These are phyloP conservation scores for Chrysoperla carnea DNA, from an alignment of 1,140 invertebrate species.

Conservation along the genomic window DNA sequence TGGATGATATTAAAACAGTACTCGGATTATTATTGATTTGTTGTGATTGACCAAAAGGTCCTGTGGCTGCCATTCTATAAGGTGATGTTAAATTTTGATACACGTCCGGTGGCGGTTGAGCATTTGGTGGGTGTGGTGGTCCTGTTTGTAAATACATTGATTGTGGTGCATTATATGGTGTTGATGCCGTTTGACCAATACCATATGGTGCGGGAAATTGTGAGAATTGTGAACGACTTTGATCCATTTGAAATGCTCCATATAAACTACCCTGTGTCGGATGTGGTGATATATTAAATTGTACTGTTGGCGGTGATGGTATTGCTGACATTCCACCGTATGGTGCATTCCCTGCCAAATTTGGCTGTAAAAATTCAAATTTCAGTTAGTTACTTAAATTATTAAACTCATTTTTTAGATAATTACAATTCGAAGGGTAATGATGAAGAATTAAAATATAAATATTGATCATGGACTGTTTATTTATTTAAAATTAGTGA, in stretches of 20 bases:
- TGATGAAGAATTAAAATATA: not conserved
- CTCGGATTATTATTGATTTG: constrained; percentile 69
- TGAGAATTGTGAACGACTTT: constrained; percentile 40
- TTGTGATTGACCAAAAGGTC: constrained; percentile 52
- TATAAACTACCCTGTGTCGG: constrained; percentile 60
- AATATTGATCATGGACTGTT: not conserved
- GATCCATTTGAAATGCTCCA: constrained; percentile 47
- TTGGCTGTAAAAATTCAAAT: constrained; percentile 7
- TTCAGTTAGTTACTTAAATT: not conserved
- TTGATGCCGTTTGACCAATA: constrained; percentile 27
- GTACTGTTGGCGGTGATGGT: constrained; percentile 60
- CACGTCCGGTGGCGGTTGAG: constrained; percentile 51
- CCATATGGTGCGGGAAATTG: constrained; percentile 40
- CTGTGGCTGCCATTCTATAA: constrained; percentile 41
- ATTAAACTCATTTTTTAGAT: not conserved
- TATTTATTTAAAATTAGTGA: no score
- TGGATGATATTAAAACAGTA: constrained; percentile 75
- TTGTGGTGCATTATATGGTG: constrained; percentile 41
- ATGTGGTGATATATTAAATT: constrained; percentile 59
- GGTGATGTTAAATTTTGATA: constrained; percentile 61
- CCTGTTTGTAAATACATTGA: constrained; percentile 44
- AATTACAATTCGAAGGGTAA: not conserved
- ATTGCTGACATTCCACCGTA: constrained; percentile 62
- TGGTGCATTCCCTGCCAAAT: constrained; percentile 25
- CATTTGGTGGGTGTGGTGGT: constrained; percentile 29